These are phyloP conservation scores for Lepidocyrtinus sp. DNA, from an alignment of 2,888 invertebrate genomes.

Conservation along the genomic window DNA sequence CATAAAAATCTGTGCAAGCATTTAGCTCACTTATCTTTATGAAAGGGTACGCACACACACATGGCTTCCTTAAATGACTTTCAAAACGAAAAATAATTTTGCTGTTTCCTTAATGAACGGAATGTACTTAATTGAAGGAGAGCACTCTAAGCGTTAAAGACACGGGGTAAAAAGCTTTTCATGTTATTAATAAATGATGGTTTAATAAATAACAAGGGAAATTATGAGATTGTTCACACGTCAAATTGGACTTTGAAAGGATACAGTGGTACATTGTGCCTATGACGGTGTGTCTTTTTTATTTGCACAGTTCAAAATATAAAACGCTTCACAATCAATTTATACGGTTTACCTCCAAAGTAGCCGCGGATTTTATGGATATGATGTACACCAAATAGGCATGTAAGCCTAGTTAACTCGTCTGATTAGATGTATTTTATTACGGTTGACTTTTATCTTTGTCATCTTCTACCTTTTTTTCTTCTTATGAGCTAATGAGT, in stretches of 20 bases:
- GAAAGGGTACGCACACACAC: slow-evolving; percentile 45
- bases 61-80: slow-evolving; percentile 44
- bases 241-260: slow-evolving; percentile 44
- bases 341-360: slow-evolving; percentile 42
- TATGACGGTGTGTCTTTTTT: slow-evolving; percentile 6
- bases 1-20: slow-evolving; percentile 43
- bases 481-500: slow-evolving; percentile 35
- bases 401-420: slow-evolving; percentile 48
- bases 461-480: slow-evolving; percentile 23
- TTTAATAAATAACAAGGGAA: slow-evolving; percentile 50
- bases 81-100: slow-evolving; percentile 20
- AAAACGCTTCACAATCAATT: background rate
- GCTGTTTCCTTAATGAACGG: slow-evolving; percentile 24
- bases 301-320: background rate
- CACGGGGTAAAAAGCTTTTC: slow-evolving; percentile 23
- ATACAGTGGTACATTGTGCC: background rate
- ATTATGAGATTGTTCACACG: slow-evolving; percentile 60
- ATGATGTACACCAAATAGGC: slow-evolving; percentile 7
- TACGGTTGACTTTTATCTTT: slow-evolving; percentile 32
- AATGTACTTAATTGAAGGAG: background rate
- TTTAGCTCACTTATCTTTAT: slow-evolving; percentile 50
- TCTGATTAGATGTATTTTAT: slow-evolving; percentile 45
- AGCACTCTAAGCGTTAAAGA: slow-evolving; percentile 28
- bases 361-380: slow-evolving; percentile 2
- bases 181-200: slow-evolving; percentile 40